Conservation (phyloP, 2,888 invertebrate genomes). For the Diaprepes abbreviatus region DNA sequence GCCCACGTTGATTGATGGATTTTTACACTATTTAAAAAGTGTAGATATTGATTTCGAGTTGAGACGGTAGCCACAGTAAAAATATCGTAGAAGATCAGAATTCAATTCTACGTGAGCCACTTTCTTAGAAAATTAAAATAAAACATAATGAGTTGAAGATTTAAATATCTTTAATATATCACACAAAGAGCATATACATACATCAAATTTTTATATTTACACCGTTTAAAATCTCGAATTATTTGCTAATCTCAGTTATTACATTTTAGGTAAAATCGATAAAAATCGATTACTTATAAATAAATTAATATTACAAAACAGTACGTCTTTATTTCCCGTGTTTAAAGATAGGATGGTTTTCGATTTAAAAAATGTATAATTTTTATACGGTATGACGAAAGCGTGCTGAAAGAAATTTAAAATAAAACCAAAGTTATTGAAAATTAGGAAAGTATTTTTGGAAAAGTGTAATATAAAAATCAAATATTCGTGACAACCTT, state of each 20-base stretch:
- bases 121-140: not conserved
- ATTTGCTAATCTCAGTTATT: conserved; percentile 56
- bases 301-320: conserved; percentile 30
- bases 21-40: no score
- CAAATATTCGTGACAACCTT: no score
- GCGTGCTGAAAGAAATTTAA: no score
- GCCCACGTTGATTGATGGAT: no score
- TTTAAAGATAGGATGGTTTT: conserved; percentile 14
- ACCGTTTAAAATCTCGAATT: conserved; percentile 60
- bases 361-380: not conserved
- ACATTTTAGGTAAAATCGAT: conserved; percentile 54
- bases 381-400: not conserved
- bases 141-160: conserved; percentile 52
- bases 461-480: no score
- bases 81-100: no score
- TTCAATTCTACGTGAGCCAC: no score
- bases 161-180: conserved; percentile 69
- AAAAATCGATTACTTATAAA: conserved; percentile 37
- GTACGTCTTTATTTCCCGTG: not conserved
- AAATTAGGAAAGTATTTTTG: no score
- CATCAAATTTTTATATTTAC: conserved; percentile 66
- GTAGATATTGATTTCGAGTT: no score
- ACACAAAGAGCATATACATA: conserved; percentile 70
- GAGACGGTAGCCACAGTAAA: no score
- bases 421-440: no score